phyloP scores from a whole-genome alignment of 2,888 invertebrate species.

The Eupsilia transversa region DNA sequence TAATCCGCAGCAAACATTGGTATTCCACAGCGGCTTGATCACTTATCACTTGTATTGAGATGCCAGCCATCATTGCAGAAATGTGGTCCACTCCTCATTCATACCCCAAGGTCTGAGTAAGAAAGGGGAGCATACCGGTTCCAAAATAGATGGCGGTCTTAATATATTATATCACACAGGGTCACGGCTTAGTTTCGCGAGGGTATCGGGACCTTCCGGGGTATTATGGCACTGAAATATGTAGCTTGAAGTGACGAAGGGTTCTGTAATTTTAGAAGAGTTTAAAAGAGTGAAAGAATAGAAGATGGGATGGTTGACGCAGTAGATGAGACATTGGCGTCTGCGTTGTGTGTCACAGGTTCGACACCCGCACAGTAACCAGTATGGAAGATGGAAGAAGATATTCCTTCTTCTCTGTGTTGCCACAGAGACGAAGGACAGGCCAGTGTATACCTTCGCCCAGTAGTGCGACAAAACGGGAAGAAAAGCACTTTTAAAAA shows the following conservation, averaged over 20 bases:
- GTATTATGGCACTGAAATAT: constrained; percentile 45
- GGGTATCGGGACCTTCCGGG: constrained; percentile 44
- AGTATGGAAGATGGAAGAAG: neutral
- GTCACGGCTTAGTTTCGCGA: constrained; percentile 52
- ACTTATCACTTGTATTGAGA: neutral
- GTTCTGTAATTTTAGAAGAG: constrained; percentile 4
- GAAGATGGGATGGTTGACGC: neutral
- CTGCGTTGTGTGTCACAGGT: neutral
- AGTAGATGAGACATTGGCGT: neutral
- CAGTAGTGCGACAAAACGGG: no score
- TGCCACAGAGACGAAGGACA: no score
- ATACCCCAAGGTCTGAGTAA: constrained; percentile 26
- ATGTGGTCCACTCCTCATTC: constrained; percentile 6
- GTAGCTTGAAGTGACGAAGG: constrained; percentile 33
- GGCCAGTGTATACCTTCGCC: no score
- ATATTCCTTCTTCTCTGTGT: no score
- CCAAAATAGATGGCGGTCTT: constrained; percentile 63
- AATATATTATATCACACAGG: constrained; percentile 56
- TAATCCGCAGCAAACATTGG: neutral
- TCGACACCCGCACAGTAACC: neutral
- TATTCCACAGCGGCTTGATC: neutral
- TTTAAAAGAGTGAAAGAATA: neutral
- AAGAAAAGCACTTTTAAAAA: no score
- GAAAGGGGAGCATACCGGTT: constrained; percentile 42
- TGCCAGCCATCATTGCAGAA: neutral